Evolutionary conservation across 2,888 invertebrate genomes (phyloP), one percentile per base, ranked within the genome.

Genomic region (Chesias legatella): DNA sequence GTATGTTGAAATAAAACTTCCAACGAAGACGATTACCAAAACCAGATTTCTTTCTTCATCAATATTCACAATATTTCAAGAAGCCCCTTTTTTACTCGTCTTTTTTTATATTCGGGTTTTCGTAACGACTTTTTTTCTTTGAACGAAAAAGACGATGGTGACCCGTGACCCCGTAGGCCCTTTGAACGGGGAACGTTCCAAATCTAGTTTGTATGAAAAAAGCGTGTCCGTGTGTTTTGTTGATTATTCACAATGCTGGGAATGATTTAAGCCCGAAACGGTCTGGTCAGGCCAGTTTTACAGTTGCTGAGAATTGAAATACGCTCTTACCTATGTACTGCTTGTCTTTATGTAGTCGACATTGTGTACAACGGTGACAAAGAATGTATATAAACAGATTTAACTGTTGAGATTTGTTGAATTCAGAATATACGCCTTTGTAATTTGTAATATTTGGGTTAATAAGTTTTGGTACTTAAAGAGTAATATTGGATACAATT

Each of bases 21-120:
- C 57, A 65, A 67, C 63, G 58, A 64, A 67, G 62, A 62, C 70
- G 68, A 77, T 77, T 79, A 67, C 70, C 43, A 77, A 79, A 86
- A 88, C 88, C 81, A 78, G 88, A 85, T 85, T 81, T 59, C 71
- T 75, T 86, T 85, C 85, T 85, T 83, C 84, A 88, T 88, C 86
- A 86, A 88, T 88, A 88, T 88, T 86, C 88, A 88, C 86, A 82
- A 88, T 88, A 86, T 84, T 75, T 77, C 73, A 70, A 66, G 83
- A 79, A 80, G 81, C 80, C 84, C 85, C 84, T 79, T 80, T 84
- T 85, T 84, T 79, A 65, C 61, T 56, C 56, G 60, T 24, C 40
- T 55, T 62, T 62, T 68, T 75, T 79, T 80, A 78, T 72, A 67
- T 60, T 71, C 61, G 67, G 66, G 70, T 68, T 73, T 69, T 69